These are phyloP conservation scores for Nautilus pompilius DNA, from an alignment of 1,140 invertebrate genomes.

Conservation along the genomic window DNA sequence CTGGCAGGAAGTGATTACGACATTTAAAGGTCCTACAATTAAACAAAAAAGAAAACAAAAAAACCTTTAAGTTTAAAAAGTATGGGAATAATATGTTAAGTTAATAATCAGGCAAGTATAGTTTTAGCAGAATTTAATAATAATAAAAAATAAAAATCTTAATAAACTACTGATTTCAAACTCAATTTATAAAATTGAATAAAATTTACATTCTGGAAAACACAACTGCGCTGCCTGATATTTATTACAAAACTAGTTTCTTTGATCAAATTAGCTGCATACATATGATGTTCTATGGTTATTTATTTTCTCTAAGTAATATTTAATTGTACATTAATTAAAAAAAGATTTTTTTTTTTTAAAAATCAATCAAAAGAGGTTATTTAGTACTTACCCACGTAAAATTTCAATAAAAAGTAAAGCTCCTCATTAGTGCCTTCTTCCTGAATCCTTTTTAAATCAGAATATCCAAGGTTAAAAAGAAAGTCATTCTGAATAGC, in stretches of 20 bases:
- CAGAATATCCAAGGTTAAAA: conserved; percentile 45
- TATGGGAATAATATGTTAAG: too few relatives aligned
- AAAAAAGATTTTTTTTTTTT: not conserved
- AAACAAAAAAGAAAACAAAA: too few relatives aligned
- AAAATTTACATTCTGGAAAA: too few relatives aligned
- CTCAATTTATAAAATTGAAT: too few relatives aligned
- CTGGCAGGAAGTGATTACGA: too few relatives aligned
- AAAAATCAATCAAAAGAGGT: not conserved
- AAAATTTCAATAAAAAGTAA: conserved; percentile 50
- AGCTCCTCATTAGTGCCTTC: conserved; percentile 44
- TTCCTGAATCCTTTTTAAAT: conserved; percentile 48
- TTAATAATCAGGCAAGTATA: too few relatives aligned
- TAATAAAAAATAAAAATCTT: too few relatives aligned
- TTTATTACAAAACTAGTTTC: not conserved
- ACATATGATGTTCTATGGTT: not conserved
- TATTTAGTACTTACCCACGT: conserved; percentile 42
- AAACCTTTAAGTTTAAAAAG: too few relatives aligned
- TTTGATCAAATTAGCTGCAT: not conserved
- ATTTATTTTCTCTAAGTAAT: not conserved
- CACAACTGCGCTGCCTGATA: too few relatives aligned
- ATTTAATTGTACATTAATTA: not conserved
- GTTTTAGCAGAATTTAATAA: too few relatives aligned
- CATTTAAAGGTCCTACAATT: too few relatives aligned
- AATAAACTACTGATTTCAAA: too few relatives aligned
- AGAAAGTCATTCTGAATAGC: conserved; percentile 52